Conservation (phyloP, 2,113 vertebrate species). For the Pomatostomus ruficeps region DNA sequence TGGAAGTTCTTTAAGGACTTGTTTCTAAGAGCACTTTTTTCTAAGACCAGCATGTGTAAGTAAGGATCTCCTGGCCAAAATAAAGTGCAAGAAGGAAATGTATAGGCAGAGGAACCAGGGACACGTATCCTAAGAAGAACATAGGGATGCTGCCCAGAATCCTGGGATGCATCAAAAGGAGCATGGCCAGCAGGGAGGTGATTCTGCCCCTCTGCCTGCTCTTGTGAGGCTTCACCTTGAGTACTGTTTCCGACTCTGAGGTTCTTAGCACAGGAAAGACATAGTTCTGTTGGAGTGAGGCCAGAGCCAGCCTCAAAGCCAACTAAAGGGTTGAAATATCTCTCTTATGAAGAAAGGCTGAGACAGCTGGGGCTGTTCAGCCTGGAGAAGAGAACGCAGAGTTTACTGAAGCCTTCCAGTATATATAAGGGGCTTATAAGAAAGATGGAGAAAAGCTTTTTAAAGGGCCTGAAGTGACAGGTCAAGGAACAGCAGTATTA, state of each 20-base stretch:
- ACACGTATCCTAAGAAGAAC: background rate
- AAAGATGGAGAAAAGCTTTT: background rate
- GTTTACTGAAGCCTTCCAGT: background rate
- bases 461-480: background rate
- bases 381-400: background rate
- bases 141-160: background rate
- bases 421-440: background rate
- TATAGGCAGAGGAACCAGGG: background rate
- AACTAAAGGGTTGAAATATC: background rate
- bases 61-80: background rate
- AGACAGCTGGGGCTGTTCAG: background rate
- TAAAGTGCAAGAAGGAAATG: background rate
- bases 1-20: background rate
- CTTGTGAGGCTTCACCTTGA: background rate
- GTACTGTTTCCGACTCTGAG: background rate
- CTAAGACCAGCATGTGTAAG: background rate
- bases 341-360: background rate
- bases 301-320: background rate
- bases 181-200: background rate
- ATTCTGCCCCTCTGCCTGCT: background rate
- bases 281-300: background rate
- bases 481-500: background rate
- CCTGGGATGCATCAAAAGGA: background rate
- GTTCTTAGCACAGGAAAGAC: background rate
- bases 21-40: background rate